Conservation (phyloP, 1,140 invertebrate species). For the Laupala kohalensis region DNA sequence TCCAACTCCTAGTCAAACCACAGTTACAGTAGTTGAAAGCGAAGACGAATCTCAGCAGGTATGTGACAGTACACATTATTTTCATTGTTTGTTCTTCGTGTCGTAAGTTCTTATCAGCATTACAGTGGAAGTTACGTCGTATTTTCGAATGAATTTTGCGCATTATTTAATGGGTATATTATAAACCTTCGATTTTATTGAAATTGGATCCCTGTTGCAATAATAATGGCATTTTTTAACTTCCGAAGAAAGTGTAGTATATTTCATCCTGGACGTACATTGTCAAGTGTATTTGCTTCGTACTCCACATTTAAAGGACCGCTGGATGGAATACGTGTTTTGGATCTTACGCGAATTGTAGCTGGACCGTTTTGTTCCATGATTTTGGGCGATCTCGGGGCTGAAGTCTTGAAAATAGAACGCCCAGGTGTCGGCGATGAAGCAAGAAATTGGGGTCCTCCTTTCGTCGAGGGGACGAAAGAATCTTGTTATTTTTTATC, state of each 20-base stretch:
- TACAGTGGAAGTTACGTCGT: background rate
- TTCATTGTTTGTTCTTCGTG: background rate
- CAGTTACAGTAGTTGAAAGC: conserved; percentile 5
- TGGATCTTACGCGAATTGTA: conserved; percentile 74
- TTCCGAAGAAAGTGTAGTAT: background rate
- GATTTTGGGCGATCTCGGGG: conserved; percentile 86
- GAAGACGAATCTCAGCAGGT: conserved; percentile 6
- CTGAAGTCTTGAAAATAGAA: conserved; percentile 87
- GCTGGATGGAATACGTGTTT: conserved; percentile 50
- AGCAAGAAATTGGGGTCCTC: conserved; percentile 83
- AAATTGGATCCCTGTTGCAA: background rate
- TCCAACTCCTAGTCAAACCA: background rate
- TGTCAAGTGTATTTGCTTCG: background rate
- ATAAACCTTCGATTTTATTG: background rate
- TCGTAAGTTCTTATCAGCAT: background rate
- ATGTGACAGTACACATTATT: too few relatives aligned
- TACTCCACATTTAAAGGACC: conserved; percentile 21
- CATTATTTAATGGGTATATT: background rate
- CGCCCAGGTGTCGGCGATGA: conserved; percentile 74
- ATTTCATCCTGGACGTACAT: background rate
- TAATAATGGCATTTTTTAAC: background rate
- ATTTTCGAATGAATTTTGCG: background rate
- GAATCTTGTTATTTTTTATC: conserved; percentile 72
- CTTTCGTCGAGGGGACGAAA: conserved; percentile 47
- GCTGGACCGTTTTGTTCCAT: conserved; percentile 84